These are phyloP conservation scores for Amorpha juglandis DNA, from an alignment of 2,888 invertebrate species.

Conservation along the genomic window DNA sequence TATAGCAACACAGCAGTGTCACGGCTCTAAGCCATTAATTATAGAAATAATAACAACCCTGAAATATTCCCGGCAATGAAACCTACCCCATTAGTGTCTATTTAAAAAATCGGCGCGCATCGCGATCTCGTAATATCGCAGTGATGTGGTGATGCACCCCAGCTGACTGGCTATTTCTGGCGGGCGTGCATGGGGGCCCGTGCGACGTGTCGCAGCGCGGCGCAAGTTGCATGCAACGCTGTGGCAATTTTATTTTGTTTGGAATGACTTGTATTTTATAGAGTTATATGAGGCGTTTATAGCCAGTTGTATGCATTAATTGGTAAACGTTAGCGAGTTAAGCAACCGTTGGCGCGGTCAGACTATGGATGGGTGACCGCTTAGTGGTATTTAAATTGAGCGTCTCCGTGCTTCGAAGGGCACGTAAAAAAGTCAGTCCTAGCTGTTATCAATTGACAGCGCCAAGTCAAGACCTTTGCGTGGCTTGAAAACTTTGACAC, in stretches of 20 bases:
- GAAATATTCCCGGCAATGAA: conserved; percentile 1
- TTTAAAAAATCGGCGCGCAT: conserved; percentile 39
- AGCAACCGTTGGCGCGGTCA: no score
- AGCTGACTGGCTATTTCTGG: conserved; percentile 78
- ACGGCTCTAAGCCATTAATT: background rate
- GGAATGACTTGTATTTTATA: background rate
- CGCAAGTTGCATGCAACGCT: conserved; percentile 21
- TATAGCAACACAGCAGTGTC: background rate
- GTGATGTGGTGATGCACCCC: conserved; percentile 65
- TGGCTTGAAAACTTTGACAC: no score
- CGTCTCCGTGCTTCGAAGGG: no score
- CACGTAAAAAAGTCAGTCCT: no score
- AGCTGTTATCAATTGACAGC: no score
- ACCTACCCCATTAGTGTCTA: conserved; percentile 36
- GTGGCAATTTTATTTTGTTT: conserved; percentile 11
- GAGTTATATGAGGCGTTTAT: background rate
- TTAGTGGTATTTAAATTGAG: no score
- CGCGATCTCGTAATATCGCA: conserved; percentile 53
- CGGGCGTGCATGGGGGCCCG: conserved; percentile 50
- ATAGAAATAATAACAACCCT: background rate
- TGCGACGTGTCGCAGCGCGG: conserved; percentile 25
- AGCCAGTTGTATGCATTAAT: no score
- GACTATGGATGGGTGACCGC: no score
- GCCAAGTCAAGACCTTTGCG: no score
- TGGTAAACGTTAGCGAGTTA: no score